These are phyloP conservation scores for Paragorgia papillata DNA, from an alignment of 92 coral and sea anemone species.

Conservation along the genomic window DNA sequence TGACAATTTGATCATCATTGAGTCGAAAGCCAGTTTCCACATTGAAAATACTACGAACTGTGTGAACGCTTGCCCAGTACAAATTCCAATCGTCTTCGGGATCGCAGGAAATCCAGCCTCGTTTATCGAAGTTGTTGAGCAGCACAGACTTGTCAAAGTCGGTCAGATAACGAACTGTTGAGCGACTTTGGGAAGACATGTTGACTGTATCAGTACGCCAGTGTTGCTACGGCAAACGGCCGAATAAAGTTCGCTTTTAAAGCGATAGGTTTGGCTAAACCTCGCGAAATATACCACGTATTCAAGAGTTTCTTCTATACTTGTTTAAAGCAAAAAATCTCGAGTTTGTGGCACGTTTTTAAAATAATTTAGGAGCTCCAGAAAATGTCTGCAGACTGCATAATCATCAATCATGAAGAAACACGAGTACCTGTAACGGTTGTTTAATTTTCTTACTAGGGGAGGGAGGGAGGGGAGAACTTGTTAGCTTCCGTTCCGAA, in stretches of 20 bases:
- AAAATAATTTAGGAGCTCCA: not conserved
- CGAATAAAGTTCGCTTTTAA: too few relatives aligned
- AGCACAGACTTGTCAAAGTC: conserved; percentile 94
- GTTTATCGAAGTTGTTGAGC: conserved; percentile 95
- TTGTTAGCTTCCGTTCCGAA: too few relatives aligned
- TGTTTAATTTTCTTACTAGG: too few relatives aligned
- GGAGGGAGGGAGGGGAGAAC: too few relatives aligned
- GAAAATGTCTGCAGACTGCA: too few relatives aligned
- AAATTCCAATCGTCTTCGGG: conserved; percentile 99
- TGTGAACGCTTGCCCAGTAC: conserved; percentile 99
- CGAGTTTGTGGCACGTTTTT: not conserved
- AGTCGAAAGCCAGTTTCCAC: conserved; percentile 96
- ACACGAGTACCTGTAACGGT: too few relatives aligned
- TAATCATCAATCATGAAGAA: too few relatives aligned
- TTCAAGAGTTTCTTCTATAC: too few relatives aligned
- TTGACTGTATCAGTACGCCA: not conserved
- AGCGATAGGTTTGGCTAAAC: too few relatives aligned
- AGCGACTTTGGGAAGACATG: conserved; percentile 38
- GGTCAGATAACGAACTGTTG: conserved; percentile 71
- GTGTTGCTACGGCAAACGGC: too few relatives aligned
- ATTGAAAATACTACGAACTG: conserved; percentile 92
- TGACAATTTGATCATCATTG: conserved; percentile 93
- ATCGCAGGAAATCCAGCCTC: conserved; percentile 97
- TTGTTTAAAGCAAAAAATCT: not conserved
- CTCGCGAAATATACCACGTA: too few relatives aligned